Evolutionary conservation across 2,113 vertebrate genomes (phyloP), one percentile per base, ranked within the genome.

Genomic region (Vulpes vulpes): DNA sequence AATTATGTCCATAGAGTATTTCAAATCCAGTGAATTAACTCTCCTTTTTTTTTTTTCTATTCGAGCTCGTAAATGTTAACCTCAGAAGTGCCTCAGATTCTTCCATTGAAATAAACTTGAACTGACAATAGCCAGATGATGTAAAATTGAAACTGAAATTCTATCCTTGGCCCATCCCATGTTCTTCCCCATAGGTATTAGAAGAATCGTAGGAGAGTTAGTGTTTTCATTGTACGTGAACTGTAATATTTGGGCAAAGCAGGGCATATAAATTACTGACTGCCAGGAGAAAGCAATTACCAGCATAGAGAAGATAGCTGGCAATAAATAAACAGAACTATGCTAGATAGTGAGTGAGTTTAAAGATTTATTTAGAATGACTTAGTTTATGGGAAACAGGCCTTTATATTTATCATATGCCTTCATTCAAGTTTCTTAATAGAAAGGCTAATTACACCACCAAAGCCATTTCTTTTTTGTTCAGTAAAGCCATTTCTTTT

Each of bases 41-140:
- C 85, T 65, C 96, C 69, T 51, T 73, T 53, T 89, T 59, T 62
- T 62, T 60, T 20, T 0, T 27, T 80, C 55, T 76, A 81, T 86
- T 97, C 86, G 85, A 97, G 94, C 95, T 98, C 97, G 92, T 98
- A 97, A 94, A 97, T 97, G 91, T 96, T 98, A 98, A 97, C 98
- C 89, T 94, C 96, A 96, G 64, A 96, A 98, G 96, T 98, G 95
- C 95, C 94, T 98, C 96, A 97, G 12, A 98, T 96, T 97, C 96
- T 84, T 97, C 49, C 82, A 78, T 43, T 96, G 97, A 97, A 97
- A 89, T 98, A 97, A 97, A 97, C 89, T 71, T 98, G 96, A 98
- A 98, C 96, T 98, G 84, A 89, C 30, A 97, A 97, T 98, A 98
- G 62, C 93, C 96, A 98, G 96, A 97, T 98, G 97, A 96, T 97